phyloP scores from a whole-genome alignment of 2,113 vertebrate species.

The Bagarius yarrelli region DNA sequence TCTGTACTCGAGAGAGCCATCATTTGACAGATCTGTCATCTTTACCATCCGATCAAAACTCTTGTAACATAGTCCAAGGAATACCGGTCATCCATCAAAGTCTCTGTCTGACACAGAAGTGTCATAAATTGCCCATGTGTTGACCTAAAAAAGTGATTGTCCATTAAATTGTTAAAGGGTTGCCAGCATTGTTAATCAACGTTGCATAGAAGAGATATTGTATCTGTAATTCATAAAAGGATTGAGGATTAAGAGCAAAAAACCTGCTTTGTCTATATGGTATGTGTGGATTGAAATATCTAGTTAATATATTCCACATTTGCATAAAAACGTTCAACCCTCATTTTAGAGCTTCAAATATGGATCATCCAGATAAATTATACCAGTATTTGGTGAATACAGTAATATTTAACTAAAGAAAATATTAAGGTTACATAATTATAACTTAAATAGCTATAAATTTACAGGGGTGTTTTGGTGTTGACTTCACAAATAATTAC shows the following conservation, averaged over 20 bases:
- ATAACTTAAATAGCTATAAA: no score
- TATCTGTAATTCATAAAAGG: no score
- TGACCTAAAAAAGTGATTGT: background rate
- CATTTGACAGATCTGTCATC: conserved; percentile 40
- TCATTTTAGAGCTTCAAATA: background rate
- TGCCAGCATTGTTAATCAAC: background rate
- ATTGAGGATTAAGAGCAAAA: no score
- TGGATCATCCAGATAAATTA: background rate
- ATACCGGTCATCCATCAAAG: conserved; percentile 54
- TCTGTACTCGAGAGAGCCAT: conserved; percentile 25
- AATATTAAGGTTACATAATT: background rate
- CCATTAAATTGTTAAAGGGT: background rate
- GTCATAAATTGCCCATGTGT: background rate
- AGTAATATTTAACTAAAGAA: background rate
- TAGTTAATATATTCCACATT: background rate
- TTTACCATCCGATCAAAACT: conserved; percentile 40
- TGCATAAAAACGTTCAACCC: background rate
- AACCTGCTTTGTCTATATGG: no score
- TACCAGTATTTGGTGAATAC: background rate
- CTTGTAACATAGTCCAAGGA: conserved; percentile 49
- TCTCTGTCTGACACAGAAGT: background rate
- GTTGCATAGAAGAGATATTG: background rate
- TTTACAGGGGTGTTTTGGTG: no score
- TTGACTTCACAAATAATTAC: background rate
- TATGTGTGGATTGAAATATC: background rate